Base-by-base conservation (phyloP, 1,140 invertebrate species). In the Drosophila santomea region DNA sequence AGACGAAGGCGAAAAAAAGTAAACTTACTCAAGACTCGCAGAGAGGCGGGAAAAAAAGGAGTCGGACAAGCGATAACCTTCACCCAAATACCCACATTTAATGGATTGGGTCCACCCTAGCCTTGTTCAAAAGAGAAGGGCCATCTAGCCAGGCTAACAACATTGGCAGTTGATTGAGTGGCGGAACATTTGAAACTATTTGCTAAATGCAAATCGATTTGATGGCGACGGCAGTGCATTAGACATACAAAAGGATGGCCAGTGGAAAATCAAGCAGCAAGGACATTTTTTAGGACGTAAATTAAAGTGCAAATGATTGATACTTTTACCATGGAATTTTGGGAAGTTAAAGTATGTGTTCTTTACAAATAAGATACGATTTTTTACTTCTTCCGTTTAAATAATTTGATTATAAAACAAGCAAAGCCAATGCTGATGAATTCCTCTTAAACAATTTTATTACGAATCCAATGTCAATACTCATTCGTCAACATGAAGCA, bases 31-130 rank as follows among this genome's bases (percentile, higher is more conserved):
- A 17, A 17, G 17, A 17, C 32, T 32, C 2, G 28, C 28, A 2
- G 28, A 32, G 6, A 32, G 28, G 2, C 32, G 3, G 32, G 45
- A 47, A 43, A 63, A 63, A 57, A 60, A 71, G 78, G 58, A 62
- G 45, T 61, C 43, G 20, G 56, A 47, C 52, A 72, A 47, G 32
- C 28, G 72, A 57, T 61, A 84, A 84, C 80, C 80, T 83, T 83
- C 80, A 83, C 80, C 76, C 72, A 80, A 79, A 79, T 68, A 61
- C 50, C 17, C 50, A 39, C 17, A 39, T 15, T 12, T 23, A 68
- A 55, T 36, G 51, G 38, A 38, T 66, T 11, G 38, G 35, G 23
- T 71, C 32, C 14, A 39, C 1, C 25, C 20, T 7, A 63, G 55
- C 55, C 60, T 43, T 35, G 35, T 12, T 17, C 0, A 1, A 68